phyloP scores from a whole-genome alignment of 2,113 vertebrate species.

The Sylvicapra grimmia region DNA sequence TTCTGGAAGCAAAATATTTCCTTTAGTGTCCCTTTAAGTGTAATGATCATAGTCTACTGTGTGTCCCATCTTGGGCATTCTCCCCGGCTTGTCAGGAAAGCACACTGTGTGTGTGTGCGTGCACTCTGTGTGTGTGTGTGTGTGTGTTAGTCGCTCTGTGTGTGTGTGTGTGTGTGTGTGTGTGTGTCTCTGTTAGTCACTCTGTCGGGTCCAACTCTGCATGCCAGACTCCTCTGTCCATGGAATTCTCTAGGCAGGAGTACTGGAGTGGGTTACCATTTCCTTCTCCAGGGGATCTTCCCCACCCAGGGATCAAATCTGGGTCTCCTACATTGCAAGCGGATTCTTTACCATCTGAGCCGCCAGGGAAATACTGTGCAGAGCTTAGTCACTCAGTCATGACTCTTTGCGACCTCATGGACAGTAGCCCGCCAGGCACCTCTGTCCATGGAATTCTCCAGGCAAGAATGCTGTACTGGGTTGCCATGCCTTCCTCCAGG shows the following conservation, averaged over 20 bases:
- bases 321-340: not conserved
- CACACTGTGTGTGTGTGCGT: not conserved
- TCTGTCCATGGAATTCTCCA: not conserved
- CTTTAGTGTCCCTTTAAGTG: not conserved
- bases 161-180: not conserved
- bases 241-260: not conserved
- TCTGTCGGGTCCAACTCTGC: not conserved
- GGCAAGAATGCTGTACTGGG: not conserved
- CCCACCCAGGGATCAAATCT: not conserved
- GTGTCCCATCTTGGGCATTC: not conserved
- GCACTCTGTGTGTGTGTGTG: not conserved
- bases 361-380: not conserved
- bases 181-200: rapidly evolving
- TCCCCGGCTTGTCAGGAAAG: conserved; percentile 5
- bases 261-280: not conserved
- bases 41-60: not conserved
- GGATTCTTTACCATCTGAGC: not conserved
- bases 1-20: conserved; percentile 22
- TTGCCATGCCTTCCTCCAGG: not conserved
- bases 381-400: not conserved
- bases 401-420: not conserved
- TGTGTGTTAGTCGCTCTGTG: too few relatives aligned
- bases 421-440: not conserved
- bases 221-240: not conserved
- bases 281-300: not conserved